Conservation (phyloP, 1,140 invertebrate genomes). For the Caerostris darwini region DNA sequence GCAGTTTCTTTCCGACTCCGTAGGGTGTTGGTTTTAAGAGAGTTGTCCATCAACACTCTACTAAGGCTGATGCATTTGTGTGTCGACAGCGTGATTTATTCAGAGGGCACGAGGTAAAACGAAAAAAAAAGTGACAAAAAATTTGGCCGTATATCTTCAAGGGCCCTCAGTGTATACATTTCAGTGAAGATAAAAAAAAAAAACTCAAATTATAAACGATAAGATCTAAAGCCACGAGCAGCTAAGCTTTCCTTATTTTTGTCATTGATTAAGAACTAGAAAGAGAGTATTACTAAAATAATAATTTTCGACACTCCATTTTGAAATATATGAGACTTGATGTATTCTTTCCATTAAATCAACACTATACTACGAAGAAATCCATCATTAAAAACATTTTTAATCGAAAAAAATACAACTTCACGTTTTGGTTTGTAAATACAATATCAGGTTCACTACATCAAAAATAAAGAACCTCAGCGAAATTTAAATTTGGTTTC, state of each 20-base stretch:
- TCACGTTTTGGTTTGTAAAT: too few species aligned
- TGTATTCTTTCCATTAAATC: background rate
- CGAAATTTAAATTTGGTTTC: too few species aligned
- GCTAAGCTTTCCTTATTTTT: background rate
- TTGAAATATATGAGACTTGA: background rate
- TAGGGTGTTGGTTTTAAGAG: background rate
- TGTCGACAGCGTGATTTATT: background rate
- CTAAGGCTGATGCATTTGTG: background rate
- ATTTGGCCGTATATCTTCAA: background rate
- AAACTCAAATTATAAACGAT: background rate
- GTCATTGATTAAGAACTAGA: background rate
- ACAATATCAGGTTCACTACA: too few species aligned
- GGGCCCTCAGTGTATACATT: background rate
- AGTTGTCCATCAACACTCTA: background rate
- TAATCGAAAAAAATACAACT: too few species aligned
- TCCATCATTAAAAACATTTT: too few species aligned
- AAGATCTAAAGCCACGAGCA: background rate
- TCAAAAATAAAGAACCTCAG: too few species aligned
- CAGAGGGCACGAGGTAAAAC: background rate
- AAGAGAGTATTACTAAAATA: background rate
- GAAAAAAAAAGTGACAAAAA: background rate
- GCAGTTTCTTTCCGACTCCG: too few species aligned
- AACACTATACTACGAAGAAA: too few species aligned
- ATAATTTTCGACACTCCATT: background rate
- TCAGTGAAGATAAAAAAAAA: background rate